phyloP scores from a whole-genome alignment of 2,113 vertebrate species.

The Pluvialis apricaria region DNA sequence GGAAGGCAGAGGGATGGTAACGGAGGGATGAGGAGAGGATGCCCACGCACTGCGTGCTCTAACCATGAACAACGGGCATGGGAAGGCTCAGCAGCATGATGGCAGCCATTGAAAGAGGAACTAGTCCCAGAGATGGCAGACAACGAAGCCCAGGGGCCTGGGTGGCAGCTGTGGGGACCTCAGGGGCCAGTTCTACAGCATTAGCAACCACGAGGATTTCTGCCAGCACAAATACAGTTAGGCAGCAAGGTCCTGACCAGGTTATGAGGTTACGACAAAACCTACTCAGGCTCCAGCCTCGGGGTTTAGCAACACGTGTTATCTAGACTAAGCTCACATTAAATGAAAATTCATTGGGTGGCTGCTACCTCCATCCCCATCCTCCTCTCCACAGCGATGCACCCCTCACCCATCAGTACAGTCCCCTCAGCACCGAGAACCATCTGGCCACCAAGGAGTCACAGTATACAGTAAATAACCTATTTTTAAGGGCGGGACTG shows the following conservation, averaged over 20 bases:
- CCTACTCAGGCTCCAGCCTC: background rate
- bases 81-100: background rate
- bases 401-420: background rate
- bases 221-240: background rate
- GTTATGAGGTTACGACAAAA: background rate
- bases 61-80: fast-evolving
- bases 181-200: background rate
- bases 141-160: background rate
- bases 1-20: background rate
- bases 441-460: background rate
- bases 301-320: background rate
- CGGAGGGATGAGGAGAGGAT: background rate
- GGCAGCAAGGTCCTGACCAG: background rate
- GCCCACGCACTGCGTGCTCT: background rate
- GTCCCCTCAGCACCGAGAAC: background rate
- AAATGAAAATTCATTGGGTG: background rate
- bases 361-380: background rate
- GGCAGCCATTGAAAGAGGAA: background rate
- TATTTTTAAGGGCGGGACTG: background rate
- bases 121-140: background rate
- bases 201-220: background rate
- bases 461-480: background rate
- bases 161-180: background rate
- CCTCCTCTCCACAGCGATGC: fast-evolving
- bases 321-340: background rate